These are phyloP conservation scores for Nesoenas mayeri DNA, from an alignment of 2,113 vertebrate genomes.

Conservation along the genomic window DNA sequence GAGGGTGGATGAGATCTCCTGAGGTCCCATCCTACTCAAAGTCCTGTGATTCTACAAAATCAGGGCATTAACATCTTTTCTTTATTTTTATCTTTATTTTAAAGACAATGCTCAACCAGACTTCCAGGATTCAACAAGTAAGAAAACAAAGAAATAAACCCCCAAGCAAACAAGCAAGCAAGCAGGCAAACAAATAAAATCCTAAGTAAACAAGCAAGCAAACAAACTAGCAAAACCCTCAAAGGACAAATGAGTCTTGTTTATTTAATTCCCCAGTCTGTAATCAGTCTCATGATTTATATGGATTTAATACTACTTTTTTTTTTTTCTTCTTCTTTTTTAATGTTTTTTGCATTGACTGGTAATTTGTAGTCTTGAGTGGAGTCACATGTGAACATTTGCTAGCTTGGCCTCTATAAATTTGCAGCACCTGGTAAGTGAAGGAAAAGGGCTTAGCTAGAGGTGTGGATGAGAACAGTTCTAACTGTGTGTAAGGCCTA, in stretches of 20 bases:
- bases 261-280: background rate
- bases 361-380: background rate
- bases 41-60: background rate
- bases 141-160: background rate
- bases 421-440: background rate
- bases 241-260: background rate
- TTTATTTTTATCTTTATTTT: background rate
- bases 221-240: background rate
- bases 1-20: background rate
- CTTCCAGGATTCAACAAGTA: background rate
- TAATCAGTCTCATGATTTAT: background rate
- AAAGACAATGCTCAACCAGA: background rate
- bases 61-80: background rate
- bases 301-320: background rate
- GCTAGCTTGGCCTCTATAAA: background rate
- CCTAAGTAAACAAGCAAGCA: background rate
- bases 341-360: background rate
- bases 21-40: background rate
- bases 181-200: background rate
- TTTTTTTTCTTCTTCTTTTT: too few species aligned
- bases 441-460: background rate
- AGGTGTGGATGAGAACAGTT: background rate
- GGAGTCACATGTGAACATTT: background rate
- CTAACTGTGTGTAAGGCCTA: rapidly evolving
- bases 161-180: background rate